Conservation (phyloP, 2,797 vertebrate genomes). For the Acridotheres tristis region DNA sequence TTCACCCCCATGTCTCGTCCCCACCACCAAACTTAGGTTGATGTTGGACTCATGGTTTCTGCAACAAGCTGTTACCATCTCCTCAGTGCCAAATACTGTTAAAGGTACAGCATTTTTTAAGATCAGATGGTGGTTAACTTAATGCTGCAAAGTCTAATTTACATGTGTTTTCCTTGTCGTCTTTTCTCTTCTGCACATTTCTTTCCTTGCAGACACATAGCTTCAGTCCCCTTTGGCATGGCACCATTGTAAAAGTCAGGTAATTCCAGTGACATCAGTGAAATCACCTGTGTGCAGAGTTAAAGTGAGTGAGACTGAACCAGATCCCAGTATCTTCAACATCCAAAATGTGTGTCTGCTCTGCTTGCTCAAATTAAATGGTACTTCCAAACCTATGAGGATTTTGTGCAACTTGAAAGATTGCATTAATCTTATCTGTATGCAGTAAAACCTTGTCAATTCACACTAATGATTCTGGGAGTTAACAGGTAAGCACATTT, state of each 20-base stretch:
- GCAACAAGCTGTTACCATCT: not conserved
- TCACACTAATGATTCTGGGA: conserved; percentile 38
- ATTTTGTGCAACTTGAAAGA: conserved; percentile 36
- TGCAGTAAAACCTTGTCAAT: conserved; percentile 53
- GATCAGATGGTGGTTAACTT: not conserved
- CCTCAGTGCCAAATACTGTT: not conserved
- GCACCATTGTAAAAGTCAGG: not conserved
- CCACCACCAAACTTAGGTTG: not conserved
- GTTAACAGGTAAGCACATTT: conserved; percentile 66
- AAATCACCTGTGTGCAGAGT: not conserved
- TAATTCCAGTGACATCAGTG: not conserved
- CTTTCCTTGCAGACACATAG: not conserved
- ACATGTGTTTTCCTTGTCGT: accelerated
- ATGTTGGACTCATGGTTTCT: not conserved
- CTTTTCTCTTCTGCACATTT: not conserved
- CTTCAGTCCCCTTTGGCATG: not conserved
- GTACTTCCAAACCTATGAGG: not conserved
- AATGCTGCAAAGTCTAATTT: not conserved
- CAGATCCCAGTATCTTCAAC: not conserved
- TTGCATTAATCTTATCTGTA: conserved; percentile 58
- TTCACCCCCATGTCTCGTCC: not conserved
- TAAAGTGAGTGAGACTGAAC: not conserved
- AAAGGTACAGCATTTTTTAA: not conserved
- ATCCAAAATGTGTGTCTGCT: not conserved
- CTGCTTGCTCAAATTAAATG: not conserved